Base-by-base conservation (phyloP, 2,888 invertebrate genomes). In the Argyresthia goedartella region DNA sequence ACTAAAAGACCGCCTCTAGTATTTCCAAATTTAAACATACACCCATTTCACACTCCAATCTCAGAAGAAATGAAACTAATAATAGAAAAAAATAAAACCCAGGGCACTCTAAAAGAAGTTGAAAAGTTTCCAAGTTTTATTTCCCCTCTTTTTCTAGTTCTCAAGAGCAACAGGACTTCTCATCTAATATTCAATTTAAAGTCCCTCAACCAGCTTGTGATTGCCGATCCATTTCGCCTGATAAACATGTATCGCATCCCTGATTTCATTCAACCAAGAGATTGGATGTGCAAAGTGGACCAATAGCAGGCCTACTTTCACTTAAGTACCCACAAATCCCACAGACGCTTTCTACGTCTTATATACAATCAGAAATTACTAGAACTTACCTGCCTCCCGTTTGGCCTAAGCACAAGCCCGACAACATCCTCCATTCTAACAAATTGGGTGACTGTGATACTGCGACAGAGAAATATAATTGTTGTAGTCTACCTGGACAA, bases 401-500 rank as follows among this genome's bases (percentile, higher is more conserved):
- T 50, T 33, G 50, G 50, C n/a, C n/a, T 50, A 16, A 33, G 25
- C 41, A 33, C 42, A 14, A 42, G 25, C n/a, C 50, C 50, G 10
- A 16, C 10, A 16, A 50, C 34, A 4, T 50, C n/a, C n/a, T n/a
- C n/a, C n/a, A n/a, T n/a, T n/a, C n/a, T n/a, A n/a, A n/a, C n/a
- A n/a, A n/a, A n/a, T 50, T 59, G 56, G 58, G 50, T 57, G 46
- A 55, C 57, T 43, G 53, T 55, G 42, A 53, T 50, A 34, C n/a
- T 52, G 33, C 39, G 54, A 43, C 52, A 53, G 11, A 53, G 36
- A 9, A 55, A 53, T n/a, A 52, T 50, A 46, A 54, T 55, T 8
- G 51, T 56, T 3, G 51, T 58, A 50, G 57, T 58, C n/a, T 57
- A 57, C 33, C 52, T 58, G 44, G 62, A 65, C 61, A 62, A 63